Base-by-base conservation (phyloP, 2,888 invertebrate species). In the Eupithecia inturbata region DNA sequence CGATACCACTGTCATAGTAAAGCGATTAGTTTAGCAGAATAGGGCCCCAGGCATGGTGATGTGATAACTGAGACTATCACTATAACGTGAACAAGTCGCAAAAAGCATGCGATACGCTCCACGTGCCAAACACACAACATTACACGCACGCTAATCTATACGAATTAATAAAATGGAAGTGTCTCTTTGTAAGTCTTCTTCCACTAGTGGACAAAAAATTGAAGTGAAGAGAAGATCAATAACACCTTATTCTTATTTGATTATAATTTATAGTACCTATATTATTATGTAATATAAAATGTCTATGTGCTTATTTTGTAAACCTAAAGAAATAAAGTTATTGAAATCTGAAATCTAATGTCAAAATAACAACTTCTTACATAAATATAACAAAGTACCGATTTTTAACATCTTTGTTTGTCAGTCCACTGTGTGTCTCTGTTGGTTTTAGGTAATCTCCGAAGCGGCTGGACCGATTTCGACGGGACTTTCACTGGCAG, bases 41-140 rank as follows among this genome's bases (percentile, higher is more conserved):
- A n/a, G n/a, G n/a, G n/a, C n/a, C n/a, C n/a, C n/a, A 3, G 62
- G 45, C 63, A 31, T 62, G 12, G 26, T 63, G 63, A 62, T 69
- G 26, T 63, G 63, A 62, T 69, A 62, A 41, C 60, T 62, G 31
- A 62, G 9, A 36, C n/a, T 73, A 73, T 67, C 69, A 67, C 28
- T 70, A n/a, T n/a, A 36, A 41, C 66, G 62, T 62, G 49, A 67
- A 73, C 62, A 68, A 41, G 26, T 74, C 64, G 63, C 70, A 68
- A 74, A 74, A 74, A 71, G 36, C 19, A 41, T 53, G 36, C 39
- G 63, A 68, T 71, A 41, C 68, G 67, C 74, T 70, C 31, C 67
- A 67, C 39, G 57, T 41, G 36, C 68, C 68, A 57, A 33, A 39
- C 63, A 26, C 67, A 62, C 67, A 70, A 31, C 49, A 74, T 68